Evolutionary conservation across 2,888 invertebrate species (phyloP).

Genomic region (Phragmatobia fuliginosa): DNA sequence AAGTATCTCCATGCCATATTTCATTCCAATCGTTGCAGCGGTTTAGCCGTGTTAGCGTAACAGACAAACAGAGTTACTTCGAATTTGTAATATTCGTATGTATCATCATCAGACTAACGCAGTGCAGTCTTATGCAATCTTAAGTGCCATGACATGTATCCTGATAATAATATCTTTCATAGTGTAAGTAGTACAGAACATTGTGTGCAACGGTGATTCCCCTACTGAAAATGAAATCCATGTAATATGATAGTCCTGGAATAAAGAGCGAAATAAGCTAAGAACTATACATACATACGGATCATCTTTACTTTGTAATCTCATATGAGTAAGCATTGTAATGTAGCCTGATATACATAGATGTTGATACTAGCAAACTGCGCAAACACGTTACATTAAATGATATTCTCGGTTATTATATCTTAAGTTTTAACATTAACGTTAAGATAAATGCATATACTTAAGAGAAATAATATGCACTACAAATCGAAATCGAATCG

Average conservation of each 20-base stretch:
- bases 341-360: neutral
- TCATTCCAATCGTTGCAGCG: too few species aligned
- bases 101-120: too few species aligned
- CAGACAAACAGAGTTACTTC: too few species aligned
- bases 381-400: too few species aligned
- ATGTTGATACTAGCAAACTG: too few species aligned
- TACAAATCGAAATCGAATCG: too few species aligned
- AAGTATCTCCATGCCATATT: too few species aligned
- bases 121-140: neutral
- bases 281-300: neutral
- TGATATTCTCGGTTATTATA: neutral
- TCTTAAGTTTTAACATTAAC: neutral
- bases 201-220: slow-evolving; percentile 1
- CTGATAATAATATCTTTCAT: neutral
- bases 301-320: neutral
- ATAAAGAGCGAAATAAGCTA: neutral
- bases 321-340: neutral
- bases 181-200: neutral
- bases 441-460: neutral
- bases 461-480: neutral
- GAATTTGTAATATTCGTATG: too few species aligned
- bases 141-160: neutral
- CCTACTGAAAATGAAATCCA: neutral
- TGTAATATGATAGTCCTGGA: neutral
- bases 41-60: too few species aligned